These are phyloP conservation scores for Nomada ferruginata DNA, from an alignment of 2,888 invertebrate genomes.

Conservation along the genomic window DNA sequence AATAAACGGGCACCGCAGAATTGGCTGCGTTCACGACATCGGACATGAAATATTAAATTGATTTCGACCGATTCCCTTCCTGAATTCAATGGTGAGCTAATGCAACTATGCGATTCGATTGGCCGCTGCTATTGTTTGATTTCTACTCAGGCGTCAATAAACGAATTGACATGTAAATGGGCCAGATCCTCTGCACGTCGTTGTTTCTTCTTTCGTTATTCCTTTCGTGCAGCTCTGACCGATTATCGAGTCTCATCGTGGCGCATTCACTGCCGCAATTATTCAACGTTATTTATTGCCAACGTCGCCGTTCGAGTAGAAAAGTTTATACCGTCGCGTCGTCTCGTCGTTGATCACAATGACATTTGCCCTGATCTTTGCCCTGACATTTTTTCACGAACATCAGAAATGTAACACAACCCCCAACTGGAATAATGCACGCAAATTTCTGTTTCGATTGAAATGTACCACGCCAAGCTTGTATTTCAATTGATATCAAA, in stretches of 20 bases:
- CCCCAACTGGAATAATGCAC: too few relatives aligned
- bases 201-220: constrained; percentile 28
- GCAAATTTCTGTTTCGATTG: too few relatives aligned
- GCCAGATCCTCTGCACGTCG: background rate
- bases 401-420: too few relatives aligned
- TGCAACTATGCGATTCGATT: constrained; percentile 30
- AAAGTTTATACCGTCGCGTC: constrained; percentile 1
- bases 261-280: constrained; percentile 15
- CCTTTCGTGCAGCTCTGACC: constrained; percentile 23
- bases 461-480: too few relatives aligned
- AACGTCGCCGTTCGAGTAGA: constrained; percentile 15
- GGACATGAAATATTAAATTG: constrained; percentile 17
- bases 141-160: constrained; percentile 39
- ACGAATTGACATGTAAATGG: constrained; percentile 54
- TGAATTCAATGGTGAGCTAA: constrained; percentile 36
- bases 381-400: background rate
- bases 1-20: constrained; percentile 19
- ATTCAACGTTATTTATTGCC: constrained; percentile 42
- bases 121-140: constrained; percentile 33
- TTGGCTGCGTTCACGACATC: background rate
- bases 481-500: too few relatives aligned
- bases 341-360: constrained; percentile 1
- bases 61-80: constrained; percentile 9
- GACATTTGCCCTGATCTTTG: background rate
- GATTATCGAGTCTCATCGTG: constrained; percentile 43